phyloP scores from a whole-genome alignment of 2,888 invertebrate species.

The Ceramica pisi region DNA sequence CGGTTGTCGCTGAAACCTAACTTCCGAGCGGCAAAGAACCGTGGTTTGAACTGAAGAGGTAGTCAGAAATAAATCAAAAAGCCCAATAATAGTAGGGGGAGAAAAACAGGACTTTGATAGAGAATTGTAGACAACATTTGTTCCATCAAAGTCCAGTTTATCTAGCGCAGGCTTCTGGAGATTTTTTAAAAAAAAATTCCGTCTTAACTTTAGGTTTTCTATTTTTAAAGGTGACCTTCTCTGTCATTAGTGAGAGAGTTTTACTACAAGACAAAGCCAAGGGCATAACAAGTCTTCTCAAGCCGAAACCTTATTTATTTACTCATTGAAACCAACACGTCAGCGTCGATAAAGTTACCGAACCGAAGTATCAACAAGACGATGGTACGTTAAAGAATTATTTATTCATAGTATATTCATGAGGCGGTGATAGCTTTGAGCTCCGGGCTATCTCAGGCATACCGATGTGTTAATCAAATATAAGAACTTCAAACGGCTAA shows the following conservation, averaged over 20 bases:
- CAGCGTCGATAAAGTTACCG: conserved; percentile 25
- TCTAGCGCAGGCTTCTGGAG: too few relatives aligned
- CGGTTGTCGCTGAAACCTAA: too few relatives aligned
- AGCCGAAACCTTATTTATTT: conserved; percentile 23
- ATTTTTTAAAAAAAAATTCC: too few relatives aligned
- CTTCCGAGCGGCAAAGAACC: too few relatives aligned
- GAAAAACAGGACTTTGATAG: too few relatives aligned
- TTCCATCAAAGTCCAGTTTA: too few relatives aligned
- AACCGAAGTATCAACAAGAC: conserved; percentile 34
- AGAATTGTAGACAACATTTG: too few relatives aligned
- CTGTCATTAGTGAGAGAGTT: neutral
- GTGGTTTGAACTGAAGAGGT: too few relatives aligned
- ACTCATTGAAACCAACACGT: conserved; percentile 13
- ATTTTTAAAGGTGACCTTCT: too few relatives aligned
- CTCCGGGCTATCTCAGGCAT: conserved; percentile 45
- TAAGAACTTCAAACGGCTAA: conserved; percentile 49
- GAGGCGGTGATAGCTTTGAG: conserved; percentile 53
- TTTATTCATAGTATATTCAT: conserved; percentile 65
- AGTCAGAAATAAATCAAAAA: too few relatives aligned
- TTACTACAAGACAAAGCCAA: neutral
- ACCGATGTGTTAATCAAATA: conserved; percentile 60
- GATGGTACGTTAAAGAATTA: conserved; percentile 55
- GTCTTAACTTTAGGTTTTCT: too few relatives aligned
- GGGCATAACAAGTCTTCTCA: neutral
- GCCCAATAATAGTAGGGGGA: too few relatives aligned